These are phyloP conservation scores for Recurvirostra avosetta DNA, from an alignment of 2,113 vertebrate genomes.

Conservation along the genomic window DNA sequence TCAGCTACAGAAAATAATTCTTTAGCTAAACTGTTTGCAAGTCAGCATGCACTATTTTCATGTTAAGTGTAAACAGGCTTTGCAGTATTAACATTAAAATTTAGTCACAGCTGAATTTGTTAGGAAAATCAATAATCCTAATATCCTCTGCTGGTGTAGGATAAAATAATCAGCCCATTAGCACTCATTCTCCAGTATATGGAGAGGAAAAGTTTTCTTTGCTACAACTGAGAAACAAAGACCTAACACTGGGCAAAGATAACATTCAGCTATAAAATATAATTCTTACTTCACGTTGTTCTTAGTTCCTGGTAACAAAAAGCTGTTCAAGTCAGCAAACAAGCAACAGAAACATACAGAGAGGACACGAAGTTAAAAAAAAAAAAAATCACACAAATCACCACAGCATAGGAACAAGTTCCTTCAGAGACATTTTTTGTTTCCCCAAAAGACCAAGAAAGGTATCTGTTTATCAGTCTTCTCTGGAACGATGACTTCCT, in stretches of 20 bases:
- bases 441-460: not conserved
- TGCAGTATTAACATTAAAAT: not conserved
- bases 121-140: not conserved
- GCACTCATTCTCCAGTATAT: not conserved
- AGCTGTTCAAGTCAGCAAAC: not conserved
- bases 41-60: not conserved
- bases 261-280: not conserved
- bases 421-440: not conserved
- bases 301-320: not conserved
- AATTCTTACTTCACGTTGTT: not conserved
- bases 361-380: not conserved
- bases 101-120: not conserved
- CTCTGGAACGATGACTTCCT: not conserved
- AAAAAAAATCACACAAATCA: not conserved
- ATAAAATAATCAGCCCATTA: not conserved
- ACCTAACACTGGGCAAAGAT: not conserved
- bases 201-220: not conserved
- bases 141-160: not conserved
- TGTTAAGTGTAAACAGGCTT: not conserved
- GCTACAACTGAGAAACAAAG: not conserved
- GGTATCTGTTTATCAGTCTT: fast-evolving
- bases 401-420: fast-evolving
- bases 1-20: not conserved
- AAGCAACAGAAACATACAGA: not conserved
- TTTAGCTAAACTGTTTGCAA: not conserved